Base-by-base conservation (phyloP, 2,113 vertebrate species). In the Ailuropoda melanoleuca region DNA sequence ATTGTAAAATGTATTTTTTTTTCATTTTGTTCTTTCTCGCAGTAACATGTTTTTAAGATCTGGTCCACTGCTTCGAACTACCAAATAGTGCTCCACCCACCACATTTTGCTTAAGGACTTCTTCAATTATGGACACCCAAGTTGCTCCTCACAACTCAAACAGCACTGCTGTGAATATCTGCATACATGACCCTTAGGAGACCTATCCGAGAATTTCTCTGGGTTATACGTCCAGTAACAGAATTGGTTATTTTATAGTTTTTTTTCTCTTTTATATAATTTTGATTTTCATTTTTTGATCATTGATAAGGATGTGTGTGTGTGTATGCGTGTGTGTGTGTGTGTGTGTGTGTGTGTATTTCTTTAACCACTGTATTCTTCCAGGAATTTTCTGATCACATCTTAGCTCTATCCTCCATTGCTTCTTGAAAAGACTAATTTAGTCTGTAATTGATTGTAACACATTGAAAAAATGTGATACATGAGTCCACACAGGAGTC, bases 381-480 rank as follows among this genome's bases (percentile, higher is more conserved):
- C 72, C 19, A 53, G n/a, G 19, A 92, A 85, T 97, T 93, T 93
- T 97, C 56, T 75, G 58, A 70, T 88, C 89, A 92, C 26, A 84
- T 97, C 58, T 94, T 91, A 93, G 55, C 8, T 43, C 53, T 96
- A 62, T 64, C 34, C 48, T 83, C 39, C 43, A 70, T 62, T 92
- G 50, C 62, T 88, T 97, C 78, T 95, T 95, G 93, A 95, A 90
- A 96, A 95, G 94, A 96, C 84, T 97, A 96, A 87, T 91, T 93
- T 94, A 82, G 37, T 80, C 62, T 96, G 58, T 77, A 96, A 97
- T 96, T 95, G 64, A 93, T 78, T 90, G 34, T 88, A 98, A 90
- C 64, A 88, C 53, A 78, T 82, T 90, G 83, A 98, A 90, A 96
- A 95, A 96, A 93, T 88, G 84, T 95, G 70, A 94, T 95, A 95